phyloP scores from a whole-genome alignment of 2,888 invertebrate genomes.

The Agriotes lineatus region DNA sequence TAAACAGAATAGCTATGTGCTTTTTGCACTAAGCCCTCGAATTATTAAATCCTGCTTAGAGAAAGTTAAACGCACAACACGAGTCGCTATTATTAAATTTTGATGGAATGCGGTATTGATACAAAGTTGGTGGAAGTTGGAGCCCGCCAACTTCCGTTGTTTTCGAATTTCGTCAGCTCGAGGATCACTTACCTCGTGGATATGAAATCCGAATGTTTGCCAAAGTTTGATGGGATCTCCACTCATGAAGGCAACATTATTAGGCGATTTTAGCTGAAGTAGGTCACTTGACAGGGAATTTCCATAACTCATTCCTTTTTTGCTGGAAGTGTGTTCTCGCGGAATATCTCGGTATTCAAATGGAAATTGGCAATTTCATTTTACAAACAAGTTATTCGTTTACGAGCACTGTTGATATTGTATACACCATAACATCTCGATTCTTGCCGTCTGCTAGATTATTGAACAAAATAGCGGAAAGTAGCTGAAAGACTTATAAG shows the following conservation, averaged over 20 bases:
- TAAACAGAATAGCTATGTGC: too few species aligned
- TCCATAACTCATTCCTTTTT: conserved; percentile 33
- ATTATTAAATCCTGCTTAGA: conserved; percentile 23
- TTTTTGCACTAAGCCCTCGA: too few species aligned
- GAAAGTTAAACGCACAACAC: conserved; percentile 3
- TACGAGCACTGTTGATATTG: conserved; percentile 58
- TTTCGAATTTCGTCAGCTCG: not conserved
- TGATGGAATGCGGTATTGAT: conserved; percentile 20
- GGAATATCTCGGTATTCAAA: conserved; percentile 53
- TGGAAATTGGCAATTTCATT: conserved; percentile 61
- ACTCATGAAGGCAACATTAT: conserved; percentile 8
- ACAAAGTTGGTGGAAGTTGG: not conserved
- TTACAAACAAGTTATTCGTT: conserved; percentile 60
- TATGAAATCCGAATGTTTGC: too few species aligned
- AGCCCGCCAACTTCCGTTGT: not conserved
- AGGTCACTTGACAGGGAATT: conserved; percentile 26
- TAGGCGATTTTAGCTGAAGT: conserved; percentile 14
- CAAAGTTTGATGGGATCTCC: too few species aligned
- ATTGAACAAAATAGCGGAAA: conserved; percentile 45
- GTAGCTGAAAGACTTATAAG: conserved; percentile 43
- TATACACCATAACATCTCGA: conserved; percentile 53
- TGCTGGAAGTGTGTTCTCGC: conserved; percentile 29
- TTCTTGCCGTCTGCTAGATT: conserved; percentile 43
- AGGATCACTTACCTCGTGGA: not conserved
- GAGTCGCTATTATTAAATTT: conserved; percentile 5